Percentiles rank a stretch among this genome's conserved stretches.
These are phyloP conservation scores for Sebastes itinus DNA, from an alignment of 2,797 vertebrate genomes.

Conservation along the genomic window DNA sequence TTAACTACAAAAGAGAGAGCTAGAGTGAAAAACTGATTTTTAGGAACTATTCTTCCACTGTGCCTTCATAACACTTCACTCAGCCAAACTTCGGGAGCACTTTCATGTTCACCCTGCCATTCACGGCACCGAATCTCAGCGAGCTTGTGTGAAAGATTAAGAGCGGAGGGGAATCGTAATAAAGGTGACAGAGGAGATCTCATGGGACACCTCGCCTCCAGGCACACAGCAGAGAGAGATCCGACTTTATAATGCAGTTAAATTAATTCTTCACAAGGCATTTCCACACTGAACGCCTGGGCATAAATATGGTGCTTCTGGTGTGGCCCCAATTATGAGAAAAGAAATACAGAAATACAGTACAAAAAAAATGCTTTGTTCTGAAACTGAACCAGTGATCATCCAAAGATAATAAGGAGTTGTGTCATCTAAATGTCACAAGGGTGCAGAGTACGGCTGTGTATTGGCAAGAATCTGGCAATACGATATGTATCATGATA, in stretches of 20 bases:
- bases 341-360: background rate
- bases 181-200: conserved; percentile 66
- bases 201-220: conserved; percentile 45
- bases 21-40: conserved; percentile 12
- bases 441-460: background rate
- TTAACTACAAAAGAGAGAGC: conserved; percentile 4
- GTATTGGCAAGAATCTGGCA: too few species aligned
- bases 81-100: conserved; percentile 44
- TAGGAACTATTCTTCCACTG: conserved; percentile 47
- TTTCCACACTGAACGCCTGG: conserved; percentile 11
- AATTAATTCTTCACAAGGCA: conserved; percentile 48
- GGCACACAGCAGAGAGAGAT: conserved; percentile 40
- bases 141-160: conserved; percentile 59
- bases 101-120: conserved; percentile 62
- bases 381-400: background rate
- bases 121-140: conserved; percentile 40
- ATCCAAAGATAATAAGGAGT: background rate
- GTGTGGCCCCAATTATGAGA: background rate
- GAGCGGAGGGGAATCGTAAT: conserved; percentile 65
- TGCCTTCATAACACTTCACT: conserved; percentile 33
- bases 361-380: background rate
- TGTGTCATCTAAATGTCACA: background rate
- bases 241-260: conserved; percentile 50
- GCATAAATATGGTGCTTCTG: background rate
- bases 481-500: too few species aligned